phyloP scores from a whole-genome alignment of 2,888 invertebrate species.

The Lasioglossum oenotherae region DNA sequence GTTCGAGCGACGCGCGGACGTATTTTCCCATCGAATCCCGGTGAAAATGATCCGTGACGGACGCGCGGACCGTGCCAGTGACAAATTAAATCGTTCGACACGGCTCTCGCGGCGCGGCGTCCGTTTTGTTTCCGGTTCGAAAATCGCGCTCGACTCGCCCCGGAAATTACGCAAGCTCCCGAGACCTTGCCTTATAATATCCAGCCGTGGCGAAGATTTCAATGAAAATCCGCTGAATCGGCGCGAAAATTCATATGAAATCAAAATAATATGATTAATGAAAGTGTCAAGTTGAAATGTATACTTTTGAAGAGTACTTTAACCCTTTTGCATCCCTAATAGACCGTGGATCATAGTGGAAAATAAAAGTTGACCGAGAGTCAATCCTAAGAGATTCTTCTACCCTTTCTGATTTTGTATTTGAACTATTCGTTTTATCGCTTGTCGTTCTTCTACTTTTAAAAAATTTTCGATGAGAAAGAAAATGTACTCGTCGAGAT shows the following conservation, averaged over 20 bases:
- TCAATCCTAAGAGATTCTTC: too few relatives aligned
- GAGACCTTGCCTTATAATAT: not conserved
- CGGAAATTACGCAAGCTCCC: not conserved
- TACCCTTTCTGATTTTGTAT: too few relatives aligned
- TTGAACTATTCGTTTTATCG: too few relatives aligned
- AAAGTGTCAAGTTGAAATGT: too few relatives aligned
- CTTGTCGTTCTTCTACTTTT: too few relatives aligned
- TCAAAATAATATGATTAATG: too few relatives aligned
- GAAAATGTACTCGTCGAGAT: too few relatives aligned
- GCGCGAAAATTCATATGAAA: not conserved
- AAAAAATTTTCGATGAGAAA: too few relatives aligned
- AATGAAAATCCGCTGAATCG: not conserved
- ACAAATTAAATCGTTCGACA: slow-evolving; percentile 57
- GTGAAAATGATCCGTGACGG: slow-evolving; percentile 62
- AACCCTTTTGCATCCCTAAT: too few relatives aligned
- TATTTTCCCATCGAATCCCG: slow-evolving; percentile 55
- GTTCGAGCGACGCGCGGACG: slow-evolving; percentile 47
- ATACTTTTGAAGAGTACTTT: too few relatives aligned
- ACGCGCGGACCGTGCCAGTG: slow-evolving; percentile 53
- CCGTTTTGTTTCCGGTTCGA: not conserved
- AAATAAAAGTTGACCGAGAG: too few relatives aligned
- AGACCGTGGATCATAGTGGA: too few relatives aligned
- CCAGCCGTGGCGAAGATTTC: not conserved
- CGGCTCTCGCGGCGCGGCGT: not conserved
- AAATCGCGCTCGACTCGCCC: not conserved